Evolutionary conservation across 2,888 invertebrate species (phyloP).

Genomic region (Cylloceria caligata): DNA sequence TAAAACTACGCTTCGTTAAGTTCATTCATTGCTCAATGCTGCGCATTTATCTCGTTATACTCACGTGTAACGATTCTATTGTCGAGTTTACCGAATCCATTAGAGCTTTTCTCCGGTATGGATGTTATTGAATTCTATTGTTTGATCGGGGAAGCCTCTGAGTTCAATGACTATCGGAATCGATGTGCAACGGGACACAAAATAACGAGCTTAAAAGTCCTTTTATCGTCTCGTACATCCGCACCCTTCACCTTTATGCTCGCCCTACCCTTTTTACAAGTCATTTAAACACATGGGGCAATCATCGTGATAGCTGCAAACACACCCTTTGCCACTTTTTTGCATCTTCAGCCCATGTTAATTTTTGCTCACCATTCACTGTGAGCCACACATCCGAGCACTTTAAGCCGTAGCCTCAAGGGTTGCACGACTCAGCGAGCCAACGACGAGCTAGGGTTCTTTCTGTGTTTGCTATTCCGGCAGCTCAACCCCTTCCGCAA

Average conservation of each 20-base stretch:
- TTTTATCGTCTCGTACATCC: constrained; percentile 20
- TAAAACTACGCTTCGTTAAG: neutral
- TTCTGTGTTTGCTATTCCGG: constrained; percentile 31
- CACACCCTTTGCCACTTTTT: constrained; percentile 2
- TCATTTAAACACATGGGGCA: constrained; percentile 14
- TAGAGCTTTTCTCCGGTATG: neutral
- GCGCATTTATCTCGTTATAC: neutral
- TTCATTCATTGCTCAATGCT: neutral
- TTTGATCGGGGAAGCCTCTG: constrained; percentile 36
- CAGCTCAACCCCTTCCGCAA: constrained; percentile 13
- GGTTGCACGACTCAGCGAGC: constrained; percentile 43
- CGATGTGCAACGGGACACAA: constrained; percentile 5
- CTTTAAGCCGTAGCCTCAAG: constrained; percentile 53
- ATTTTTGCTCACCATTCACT: constrained; percentile 24
- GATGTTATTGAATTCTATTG: constrained; percentile 42
- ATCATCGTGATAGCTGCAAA: constrained; percentile 29
- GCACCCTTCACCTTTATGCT: neutral
- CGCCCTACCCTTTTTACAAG: neutral
- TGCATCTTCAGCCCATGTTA: constrained; percentile 27
- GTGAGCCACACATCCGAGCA: constrained; percentile 33
- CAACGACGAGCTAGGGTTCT: constrained; percentile 18
- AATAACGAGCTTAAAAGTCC: constrained; percentile 17
- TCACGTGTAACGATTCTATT: neutral
- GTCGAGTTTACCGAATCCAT: neutral
- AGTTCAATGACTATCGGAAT: constrained; percentile 21